phyloP scores from a whole-genome alignment of 2,888 invertebrate species.

The Sesia bembeciformis region DNA sequence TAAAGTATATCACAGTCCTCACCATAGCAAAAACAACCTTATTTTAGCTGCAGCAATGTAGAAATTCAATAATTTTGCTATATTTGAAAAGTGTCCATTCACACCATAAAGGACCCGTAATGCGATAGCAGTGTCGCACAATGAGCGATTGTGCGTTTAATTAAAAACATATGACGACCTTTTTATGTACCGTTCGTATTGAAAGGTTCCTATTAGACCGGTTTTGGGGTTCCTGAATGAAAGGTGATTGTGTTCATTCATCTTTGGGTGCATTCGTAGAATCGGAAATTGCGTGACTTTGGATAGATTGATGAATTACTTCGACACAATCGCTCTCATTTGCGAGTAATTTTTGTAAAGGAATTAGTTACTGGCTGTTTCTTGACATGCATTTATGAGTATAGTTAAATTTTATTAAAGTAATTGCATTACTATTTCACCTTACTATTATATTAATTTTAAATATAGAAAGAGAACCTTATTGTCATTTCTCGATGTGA shows the following conservation, averaged over 20 bases:
- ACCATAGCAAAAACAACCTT: neutral
- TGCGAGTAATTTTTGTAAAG: neutral
- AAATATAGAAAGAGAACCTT: no score
- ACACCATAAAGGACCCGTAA: slow-evolving; percentile 28
- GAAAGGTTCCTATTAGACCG: slow-evolving; percentile 9
- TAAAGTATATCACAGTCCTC: neutral
- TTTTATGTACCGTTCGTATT: slow-evolving; percentile 3
- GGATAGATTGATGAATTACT: slow-evolving; percentile 31
- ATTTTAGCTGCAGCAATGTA: neutral
- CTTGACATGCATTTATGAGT: no score
- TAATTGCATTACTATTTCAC: no score
- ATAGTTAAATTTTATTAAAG: no score
- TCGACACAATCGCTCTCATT: slow-evolving; percentile 10
- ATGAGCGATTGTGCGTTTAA: slow-evolving; percentile 44
- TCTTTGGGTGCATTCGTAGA: slow-evolving; percentile 13
- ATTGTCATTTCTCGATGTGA: no score
- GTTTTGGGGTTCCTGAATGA: slow-evolving; percentile 21
- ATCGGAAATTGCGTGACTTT: slow-evolving; percentile 22
- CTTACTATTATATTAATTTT: no score
- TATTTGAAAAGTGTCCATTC: slow-evolving; percentile 7
- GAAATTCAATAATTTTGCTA: neutral
- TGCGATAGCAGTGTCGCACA: slow-evolving; percentile 33
- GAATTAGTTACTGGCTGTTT: no score
- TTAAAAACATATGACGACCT: slow-evolving; percentile 26
- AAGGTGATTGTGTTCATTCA: slow-evolving; percentile 37